Evolutionary conservation across 2,888 invertebrate species (phyloP).

Genomic region (Lepidochrysops patricia): DNA sequence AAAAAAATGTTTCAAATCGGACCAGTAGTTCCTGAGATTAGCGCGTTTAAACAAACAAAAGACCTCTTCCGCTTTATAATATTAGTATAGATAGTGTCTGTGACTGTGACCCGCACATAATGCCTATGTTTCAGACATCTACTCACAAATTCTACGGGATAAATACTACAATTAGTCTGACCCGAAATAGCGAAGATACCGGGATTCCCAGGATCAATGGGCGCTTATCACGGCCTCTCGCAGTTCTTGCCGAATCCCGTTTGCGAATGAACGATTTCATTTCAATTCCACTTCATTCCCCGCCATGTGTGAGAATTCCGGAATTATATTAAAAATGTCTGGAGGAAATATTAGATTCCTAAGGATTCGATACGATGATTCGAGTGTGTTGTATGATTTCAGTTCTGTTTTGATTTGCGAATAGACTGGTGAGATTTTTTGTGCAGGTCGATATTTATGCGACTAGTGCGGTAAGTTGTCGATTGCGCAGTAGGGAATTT

Average conservation of each 20-base stretch:
- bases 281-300: constrained; percentile 11
- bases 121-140: too few species aligned
- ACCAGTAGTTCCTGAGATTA: too few species aligned
- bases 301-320: background rate
- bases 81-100: too few species aligned
- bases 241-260: constrained; percentile 31
- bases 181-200: constrained; percentile 31
- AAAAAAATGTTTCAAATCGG: too few species aligned
- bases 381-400: background rate
- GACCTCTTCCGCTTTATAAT: too few species aligned
- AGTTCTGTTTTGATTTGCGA: background rate
- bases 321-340: background rate
- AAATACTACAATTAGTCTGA: background rate
- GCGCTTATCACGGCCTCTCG: constrained; percentile 51
- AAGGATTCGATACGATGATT: constrained; percentile 1
- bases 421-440: too few species aligned
- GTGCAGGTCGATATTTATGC: too few species aligned
- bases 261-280: constrained; percentile 17
- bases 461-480: too few species aligned
- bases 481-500: too few species aligned
- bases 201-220: constrained; percentile 41
- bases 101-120: too few species aligned
- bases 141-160: background rate
- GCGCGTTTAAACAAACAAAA: background rate
- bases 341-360: background rate